phyloP scores from a whole-genome alignment of 2,888 invertebrate genomes.

The Choreutis nemorana region DNA sequence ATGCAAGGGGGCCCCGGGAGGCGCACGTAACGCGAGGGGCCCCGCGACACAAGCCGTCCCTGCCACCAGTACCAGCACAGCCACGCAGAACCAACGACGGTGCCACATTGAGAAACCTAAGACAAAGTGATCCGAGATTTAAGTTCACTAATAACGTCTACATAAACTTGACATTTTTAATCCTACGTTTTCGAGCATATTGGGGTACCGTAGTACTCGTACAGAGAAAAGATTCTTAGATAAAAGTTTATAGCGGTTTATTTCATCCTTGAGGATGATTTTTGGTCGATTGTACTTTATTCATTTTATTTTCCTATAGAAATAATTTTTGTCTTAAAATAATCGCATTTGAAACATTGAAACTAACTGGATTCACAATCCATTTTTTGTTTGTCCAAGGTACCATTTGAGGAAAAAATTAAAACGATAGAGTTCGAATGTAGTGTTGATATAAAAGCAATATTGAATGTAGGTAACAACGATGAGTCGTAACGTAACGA shows the following conservation, averaged over 20 bases:
- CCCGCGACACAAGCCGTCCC: constrained; percentile 84
- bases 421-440: not conserved
- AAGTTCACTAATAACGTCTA: not conserved
- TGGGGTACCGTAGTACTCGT: no score
- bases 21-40: constrained; percentile 78
- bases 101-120: constrained; percentile 53
- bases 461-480: constrained; percentile 29
- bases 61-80: constrained; percentile 77
- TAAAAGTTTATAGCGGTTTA: no score
- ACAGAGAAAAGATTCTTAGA: no score
- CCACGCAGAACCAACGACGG: constrained; percentile 80
- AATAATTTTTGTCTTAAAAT: no score
- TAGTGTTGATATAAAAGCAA: constrained; percentile 13
- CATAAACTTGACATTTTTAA: not conserved
- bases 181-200: no score
- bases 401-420: no score
- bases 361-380: no score
- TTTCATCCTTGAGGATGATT: no score
- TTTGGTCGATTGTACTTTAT: no score
- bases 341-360: no score
- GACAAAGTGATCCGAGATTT: not conserved
- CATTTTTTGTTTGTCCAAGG: no score
- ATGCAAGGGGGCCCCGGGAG: constrained; percentile 78
- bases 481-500: constrained; percentile 30
- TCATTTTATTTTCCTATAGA: no score